Evolutionary conservation across 2,113 vertebrate genomes (phyloP), one percentile per base, ranked within the genome.

Genomic region (Hepsetus odoe): DNA sequence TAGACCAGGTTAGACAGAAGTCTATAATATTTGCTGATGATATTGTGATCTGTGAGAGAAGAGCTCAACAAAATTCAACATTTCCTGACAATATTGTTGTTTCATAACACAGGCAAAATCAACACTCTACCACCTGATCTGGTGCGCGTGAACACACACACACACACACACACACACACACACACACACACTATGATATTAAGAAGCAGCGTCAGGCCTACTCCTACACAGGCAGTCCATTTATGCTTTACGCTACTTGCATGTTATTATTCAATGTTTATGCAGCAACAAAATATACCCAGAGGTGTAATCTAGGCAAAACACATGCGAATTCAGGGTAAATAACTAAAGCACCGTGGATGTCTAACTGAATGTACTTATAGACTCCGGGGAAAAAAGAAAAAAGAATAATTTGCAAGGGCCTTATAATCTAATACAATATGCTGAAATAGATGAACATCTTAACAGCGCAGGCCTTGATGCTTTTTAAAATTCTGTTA

Each of bases 181-280:
- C 35, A 38, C 35, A 38, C 35, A 38, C 35, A 38, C 35, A n/a
- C n/a, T n/a, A n/a, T n/a, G n/a, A n/a, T n/a, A n/a, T n/a, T n/a
- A n/a, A n/a, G n/a, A 30, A 26, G 33, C 22, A 30, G n/a, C 18
- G 22, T 28, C 51, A 55, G 53, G 33, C 7, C 5, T 26, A 67
- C 55, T 74, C 71, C 40, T 59, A 61, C 40, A 70, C 79, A 64
- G 18, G n/a, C 22, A 28, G 53, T 69, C 30, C 6, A 26, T 33
- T 55, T 55, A 22, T 28, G 12, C 55, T 49, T 56, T n/a, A 51
- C 20, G 20, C 40, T 22, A 30, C 46, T 53, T 61, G 32, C n/a
- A 69, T 61, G 20, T 5, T 10, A 14, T 35, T 38, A n/a, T 38
- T 22, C 7, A 32, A 20, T 32, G 35, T 33, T 62, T 32, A 62